A percentile compares a stretch with the other conserved stretches of the same genome.
Conservation (phyloP, 2,113 vertebrate species). For the Triplophysa dalaica region DNA sequence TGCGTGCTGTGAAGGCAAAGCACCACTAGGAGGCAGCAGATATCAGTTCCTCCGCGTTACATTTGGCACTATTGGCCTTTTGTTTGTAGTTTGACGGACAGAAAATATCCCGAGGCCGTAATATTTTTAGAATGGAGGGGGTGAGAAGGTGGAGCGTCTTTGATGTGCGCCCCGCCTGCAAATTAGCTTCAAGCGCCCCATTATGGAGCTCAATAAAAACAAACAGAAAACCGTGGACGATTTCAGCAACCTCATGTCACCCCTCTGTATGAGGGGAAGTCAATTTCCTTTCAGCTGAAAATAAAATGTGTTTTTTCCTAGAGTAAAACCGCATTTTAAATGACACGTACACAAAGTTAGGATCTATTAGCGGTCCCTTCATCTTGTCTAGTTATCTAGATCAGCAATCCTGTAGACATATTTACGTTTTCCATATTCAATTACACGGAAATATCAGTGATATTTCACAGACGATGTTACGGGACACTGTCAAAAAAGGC, state of each 20-base stretch:
- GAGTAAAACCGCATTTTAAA: slow-evolving; percentile 51
- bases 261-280: slow-evolving; percentile 50
- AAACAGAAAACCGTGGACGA: slow-evolving; percentile 60
- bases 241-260: slow-evolving; percentile 54
- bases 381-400: slow-evolving; percentile 59
- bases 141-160: slow-evolving; percentile 42
- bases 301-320: slow-evolving; percentile 54
- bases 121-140: slow-evolving; percentile 51
- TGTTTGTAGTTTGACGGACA: slow-evolving; percentile 55
- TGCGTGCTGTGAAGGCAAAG: slow-evolving; percentile 1
- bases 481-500: slow-evolving; percentile 65
- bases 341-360: slow-evolving; percentile 58
- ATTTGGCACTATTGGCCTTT: slow-evolving; percentile 36
- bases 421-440: slow-evolving; percentile 64
- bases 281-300: slow-evolving; percentile 70
- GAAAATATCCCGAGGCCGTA: slow-evolving; percentile 56
- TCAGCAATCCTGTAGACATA: slow-evolving; percentile 53
- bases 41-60: slow-evolving; percentile 3
- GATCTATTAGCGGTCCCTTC: slow-evolving; percentile 63
- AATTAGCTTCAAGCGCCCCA: slow-evolving; percentile 57
- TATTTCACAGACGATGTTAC: slow-evolving; percentile 60
- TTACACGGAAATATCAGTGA: slow-evolving; percentile 62
- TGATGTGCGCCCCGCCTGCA: slow-evolving; percentile 51
- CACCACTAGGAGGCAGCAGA: slow-evolving; percentile 67
- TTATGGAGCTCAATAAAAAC: slow-evolving; percentile 66